Base-by-base conservation (phyloP, 1,140 invertebrate species). In the Pseudachorutes palmiensis region DNA sequence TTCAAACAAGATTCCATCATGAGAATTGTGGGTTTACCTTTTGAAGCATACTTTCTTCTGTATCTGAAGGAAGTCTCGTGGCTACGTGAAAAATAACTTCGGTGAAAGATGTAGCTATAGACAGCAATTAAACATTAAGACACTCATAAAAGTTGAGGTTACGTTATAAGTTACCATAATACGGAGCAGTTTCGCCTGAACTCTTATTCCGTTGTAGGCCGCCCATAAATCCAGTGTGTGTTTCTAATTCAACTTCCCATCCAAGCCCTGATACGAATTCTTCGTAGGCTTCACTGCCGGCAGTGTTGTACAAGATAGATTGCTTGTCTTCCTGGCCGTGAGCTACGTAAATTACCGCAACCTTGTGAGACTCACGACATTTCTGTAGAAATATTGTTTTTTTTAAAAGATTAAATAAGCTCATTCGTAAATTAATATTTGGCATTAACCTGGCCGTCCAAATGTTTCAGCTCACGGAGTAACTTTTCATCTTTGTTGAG, bases 291-390 rank as follows among this genome's bases (percentile, higher is more conserved):
- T 88, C 87, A 77, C 93, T 97, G 19, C 92, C 95, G 72, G 85
- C 82, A 45, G 82, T 81, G 77, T 91, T 94, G 14, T 83, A 86
- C 1, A 98, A 79, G 71, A 98, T 96, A 1, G 92, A 87, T 80
- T 88, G 90, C 76, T 97, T 94, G 71, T 97, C 94, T 79, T 99
- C 96, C 77, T 99, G 97, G 0, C 96, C 96, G 24, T 89, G 87
- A 29, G 88, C 92, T 0, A 99, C 95, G 80, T 98, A 99, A 72
- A 99, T 96, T 1, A 99, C 94, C 12, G 97, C 97, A 75, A 99
- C 90, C 81, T 99, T 99, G 79, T 99, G 97, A 0, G 95, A 97
- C 77, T 99, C 97, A 29, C 97, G 84, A 73, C 91, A 90, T 75
- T 79, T 77, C 88, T 88, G 76, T 29, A 79, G 77, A 59, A 73